A percentile compares a stretch with the other conserved stretches of the same genome.
phyloP scores from a whole-genome alignment of 2,888 invertebrate genomes.

The Parnassius smintheus region DNA sequence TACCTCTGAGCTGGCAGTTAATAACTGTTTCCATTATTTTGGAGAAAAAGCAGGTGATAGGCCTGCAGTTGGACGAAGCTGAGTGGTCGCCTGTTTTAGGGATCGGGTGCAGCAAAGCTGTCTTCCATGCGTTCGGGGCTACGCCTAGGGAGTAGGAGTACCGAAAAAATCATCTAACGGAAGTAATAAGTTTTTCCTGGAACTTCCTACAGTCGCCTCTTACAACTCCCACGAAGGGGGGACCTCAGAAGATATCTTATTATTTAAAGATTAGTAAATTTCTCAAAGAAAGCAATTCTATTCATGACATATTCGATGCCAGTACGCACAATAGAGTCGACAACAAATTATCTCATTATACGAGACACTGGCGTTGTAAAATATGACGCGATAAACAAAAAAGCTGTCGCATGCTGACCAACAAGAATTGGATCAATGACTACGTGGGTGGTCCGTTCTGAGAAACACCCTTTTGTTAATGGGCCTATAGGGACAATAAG shows the following conservation, averaged over 20 bases:
- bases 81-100: no score
- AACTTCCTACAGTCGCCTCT: no score
- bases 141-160: no score
- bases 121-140: no score
- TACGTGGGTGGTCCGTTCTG: conserved; percentile 70
- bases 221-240: no score
- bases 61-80: no score
- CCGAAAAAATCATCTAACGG: no score
- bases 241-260: background rate
- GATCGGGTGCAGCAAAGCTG: no score
- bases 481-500: conserved; percentile 46
- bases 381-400: conserved; percentile 28
- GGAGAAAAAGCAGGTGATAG: no score
- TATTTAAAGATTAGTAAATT: conserved; percentile 12
- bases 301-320: conserved; percentile 15
- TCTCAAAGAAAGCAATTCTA: conserved; percentile 1
- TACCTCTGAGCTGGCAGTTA: no score
- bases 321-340: conserved; percentile 44
- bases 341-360: conserved; percentile 67
- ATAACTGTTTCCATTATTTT: no score
- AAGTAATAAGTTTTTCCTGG: no score
- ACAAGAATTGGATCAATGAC: conserved; percentile 63
- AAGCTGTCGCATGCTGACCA: conserved; percentile 49
- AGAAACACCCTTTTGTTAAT: conserved; percentile 67
- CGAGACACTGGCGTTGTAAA: conserved; percentile 31